phyloP scores from a whole-genome alignment of 2,113 vertebrate species.

The Platysternon megacephalum region DNA sequence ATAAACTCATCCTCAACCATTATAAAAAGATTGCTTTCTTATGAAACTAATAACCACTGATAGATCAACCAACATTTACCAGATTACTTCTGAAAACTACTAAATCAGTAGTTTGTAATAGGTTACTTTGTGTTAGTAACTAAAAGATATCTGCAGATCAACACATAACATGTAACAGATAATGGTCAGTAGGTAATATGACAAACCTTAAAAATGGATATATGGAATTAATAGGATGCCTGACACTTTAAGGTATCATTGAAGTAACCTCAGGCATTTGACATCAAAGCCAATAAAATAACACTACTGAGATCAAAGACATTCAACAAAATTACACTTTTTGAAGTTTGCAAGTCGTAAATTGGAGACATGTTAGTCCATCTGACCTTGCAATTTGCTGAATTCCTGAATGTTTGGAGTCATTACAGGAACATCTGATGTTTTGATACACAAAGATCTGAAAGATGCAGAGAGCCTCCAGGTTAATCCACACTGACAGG shows the following conservation, averaged over 20 bases:
- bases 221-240: not conserved
- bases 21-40: not conserved
- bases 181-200: not conserved
- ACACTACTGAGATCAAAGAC: conserved; percentile 27
- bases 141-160: not conserved
- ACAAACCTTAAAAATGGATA: not conserved
- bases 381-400: not conserved
- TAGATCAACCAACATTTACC: not conserved
- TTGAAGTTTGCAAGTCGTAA: conserved; percentile 39
- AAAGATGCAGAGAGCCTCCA: not conserved
- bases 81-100: rapidly evolving
- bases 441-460: conserved; percentile 2
- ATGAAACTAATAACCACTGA: no score
- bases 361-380: not conserved
- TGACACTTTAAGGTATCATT: not conserved
- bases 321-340: conserved; percentile 10
- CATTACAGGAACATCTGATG: not conserved
- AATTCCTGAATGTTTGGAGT: not conserved
- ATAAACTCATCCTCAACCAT: not conserved
- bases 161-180: not conserved
- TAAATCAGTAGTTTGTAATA: not conserved
- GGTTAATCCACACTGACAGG: not conserved
- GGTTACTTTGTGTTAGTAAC: not conserved
- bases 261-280: not conserved
- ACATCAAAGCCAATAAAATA: conserved; percentile 33